Conservation (phyloP, 2,113 vertebrate genomes). For the Barbus barbus region DNA sequence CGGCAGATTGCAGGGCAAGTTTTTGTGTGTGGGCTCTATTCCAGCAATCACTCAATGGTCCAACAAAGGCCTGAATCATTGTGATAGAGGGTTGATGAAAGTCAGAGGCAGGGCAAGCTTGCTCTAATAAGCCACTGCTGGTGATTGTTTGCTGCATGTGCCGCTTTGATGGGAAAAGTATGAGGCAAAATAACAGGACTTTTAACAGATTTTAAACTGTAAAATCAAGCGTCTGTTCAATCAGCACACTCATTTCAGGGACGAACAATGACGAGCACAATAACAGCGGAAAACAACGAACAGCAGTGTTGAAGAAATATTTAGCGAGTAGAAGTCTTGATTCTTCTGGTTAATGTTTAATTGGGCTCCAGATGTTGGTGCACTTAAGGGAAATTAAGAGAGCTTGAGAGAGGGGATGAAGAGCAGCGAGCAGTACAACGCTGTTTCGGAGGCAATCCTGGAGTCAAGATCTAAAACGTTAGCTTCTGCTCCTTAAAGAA, state of each 20-base stretch:
- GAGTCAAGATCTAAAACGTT: neutral
- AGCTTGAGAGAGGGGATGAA: neutral
- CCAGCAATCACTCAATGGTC: slow-evolving; percentile 44
- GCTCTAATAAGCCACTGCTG: neutral
- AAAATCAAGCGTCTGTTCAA: no score
- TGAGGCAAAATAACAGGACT: slow-evolving; percentile 1
- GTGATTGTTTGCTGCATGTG: slow-evolving; percentile 22
- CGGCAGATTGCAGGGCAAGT: slow-evolving; percentile 14
- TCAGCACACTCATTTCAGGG: no score
- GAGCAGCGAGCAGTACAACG: neutral
- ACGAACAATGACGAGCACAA: neutral
- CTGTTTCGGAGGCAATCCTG: neutral
- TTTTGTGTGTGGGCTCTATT: slow-evolving; percentile 28
- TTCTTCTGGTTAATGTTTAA: slow-evolving; percentile 46
- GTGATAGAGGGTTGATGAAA: slow-evolving; percentile 32
- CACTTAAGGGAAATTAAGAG: slow-evolving; percentile 51
- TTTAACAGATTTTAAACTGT: neutral
- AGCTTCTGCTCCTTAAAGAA: slow-evolving; percentile 21
- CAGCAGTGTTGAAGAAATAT: slow-evolving; percentile 16
- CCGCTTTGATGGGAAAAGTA: neutral
- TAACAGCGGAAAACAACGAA: neutral
- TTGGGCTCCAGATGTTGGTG: slow-evolving; percentile 30
- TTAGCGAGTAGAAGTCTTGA: slow-evolving; percentile 14
- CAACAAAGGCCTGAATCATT: slow-evolving; percentile 30
- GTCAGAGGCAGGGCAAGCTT: slow-evolving; percentile 11